Evolutionary conservation across 2,113 vertebrate genomes (phyloP).

Genomic region (Rhagologus leucostigma): DNA sequence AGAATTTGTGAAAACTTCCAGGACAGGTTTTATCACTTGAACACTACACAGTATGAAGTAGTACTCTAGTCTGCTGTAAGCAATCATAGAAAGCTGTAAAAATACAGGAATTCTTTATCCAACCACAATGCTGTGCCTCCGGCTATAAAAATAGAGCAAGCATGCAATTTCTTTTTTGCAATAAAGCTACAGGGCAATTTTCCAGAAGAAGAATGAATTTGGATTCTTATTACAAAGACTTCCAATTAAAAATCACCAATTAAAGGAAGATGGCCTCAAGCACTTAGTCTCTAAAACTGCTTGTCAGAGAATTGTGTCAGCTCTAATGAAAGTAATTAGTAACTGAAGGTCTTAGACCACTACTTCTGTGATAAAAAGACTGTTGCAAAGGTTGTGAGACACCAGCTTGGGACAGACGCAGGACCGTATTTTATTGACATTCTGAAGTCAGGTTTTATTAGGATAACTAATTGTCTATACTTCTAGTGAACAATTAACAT

Average conservation of each 20-base stretch:
- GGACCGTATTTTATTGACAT: background rate
- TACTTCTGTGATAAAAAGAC: background rate
- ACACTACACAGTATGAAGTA: background rate
- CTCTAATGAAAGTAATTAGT: slow-evolving; percentile 21
- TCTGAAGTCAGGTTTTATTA: background rate
- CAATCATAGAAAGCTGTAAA: slow-evolving; percentile 37
- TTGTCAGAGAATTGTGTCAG: background rate
- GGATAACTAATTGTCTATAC: background rate
- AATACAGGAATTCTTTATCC: slow-evolving; percentile 13
- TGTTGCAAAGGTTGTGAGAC: background rate
- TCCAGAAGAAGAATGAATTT: slow-evolving; percentile 27
- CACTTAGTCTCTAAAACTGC: background rate
- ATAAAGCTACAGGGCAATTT: slow-evolving; percentile 11
- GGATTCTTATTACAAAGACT: slow-evolving; percentile 15
- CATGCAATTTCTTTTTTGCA: background rate
- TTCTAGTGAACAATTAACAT: background rate
- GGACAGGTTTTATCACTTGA: background rate
- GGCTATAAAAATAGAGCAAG: slow-evolving; percentile 33
- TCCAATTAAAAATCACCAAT: slow-evolving; percentile 42
- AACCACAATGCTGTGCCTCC: background rate
- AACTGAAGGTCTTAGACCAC: background rate
- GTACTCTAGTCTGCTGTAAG: background rate
- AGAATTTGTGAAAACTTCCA: slow-evolving; percentile 3
- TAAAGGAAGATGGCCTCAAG: slow-evolving; percentile 21
- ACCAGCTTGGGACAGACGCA: background rate